Conservation (phyloP, 2,888 invertebrate species). For the Drosophila neonasuta region DNA sequence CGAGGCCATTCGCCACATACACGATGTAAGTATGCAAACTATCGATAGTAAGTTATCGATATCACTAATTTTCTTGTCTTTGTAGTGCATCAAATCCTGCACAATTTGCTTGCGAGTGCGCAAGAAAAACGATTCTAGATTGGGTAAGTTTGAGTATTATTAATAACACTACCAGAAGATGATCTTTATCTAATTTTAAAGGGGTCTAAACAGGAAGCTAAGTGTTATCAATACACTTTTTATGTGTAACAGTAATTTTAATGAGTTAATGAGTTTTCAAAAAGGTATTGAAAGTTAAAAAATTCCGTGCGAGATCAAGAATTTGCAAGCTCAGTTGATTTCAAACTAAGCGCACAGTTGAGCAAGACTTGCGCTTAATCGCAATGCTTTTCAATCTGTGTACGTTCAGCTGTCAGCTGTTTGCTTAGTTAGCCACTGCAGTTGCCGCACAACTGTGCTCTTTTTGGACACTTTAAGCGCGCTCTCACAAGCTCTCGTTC, state of each 20-base stretch:
- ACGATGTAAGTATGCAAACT: slow-evolving; percentile 87
- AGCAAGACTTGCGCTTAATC: slow-evolving; percentile 7
- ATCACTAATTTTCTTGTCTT: slow-evolving; percentile 82
- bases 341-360: not conserved
- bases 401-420: slow-evolving; percentile 28
- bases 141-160: slow-evolving; percentile 87
- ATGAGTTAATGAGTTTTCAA: too few relatives aligned
- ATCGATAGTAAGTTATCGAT: not conserved
- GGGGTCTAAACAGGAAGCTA: too few relatives aligned
- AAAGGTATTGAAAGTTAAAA: not conserved
- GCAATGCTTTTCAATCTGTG: not conserved
- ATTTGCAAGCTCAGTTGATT: not conserved
- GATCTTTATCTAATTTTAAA: too few relatives aligned
- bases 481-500: slow-evolving; percentile 1
- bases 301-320: not conserved
- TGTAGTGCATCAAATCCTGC: slow-evolving; percentile 95
- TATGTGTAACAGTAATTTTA: too few relatives aligned
- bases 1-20: slow-evolving; percentile 96
- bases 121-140: slow-evolving; percentile 91
- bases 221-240: too few relatives aligned
- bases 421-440: slow-evolving; percentile 16
- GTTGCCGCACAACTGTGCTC: slow-evolving; percentile 29
- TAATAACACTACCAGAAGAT: too few relatives aligned
- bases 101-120: slow-evolving; percentile 97
- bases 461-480: not conserved